Conservation (phyloP, 2,888 invertebrate genomes). For the Lissocephala sabroskyi region DNA sequence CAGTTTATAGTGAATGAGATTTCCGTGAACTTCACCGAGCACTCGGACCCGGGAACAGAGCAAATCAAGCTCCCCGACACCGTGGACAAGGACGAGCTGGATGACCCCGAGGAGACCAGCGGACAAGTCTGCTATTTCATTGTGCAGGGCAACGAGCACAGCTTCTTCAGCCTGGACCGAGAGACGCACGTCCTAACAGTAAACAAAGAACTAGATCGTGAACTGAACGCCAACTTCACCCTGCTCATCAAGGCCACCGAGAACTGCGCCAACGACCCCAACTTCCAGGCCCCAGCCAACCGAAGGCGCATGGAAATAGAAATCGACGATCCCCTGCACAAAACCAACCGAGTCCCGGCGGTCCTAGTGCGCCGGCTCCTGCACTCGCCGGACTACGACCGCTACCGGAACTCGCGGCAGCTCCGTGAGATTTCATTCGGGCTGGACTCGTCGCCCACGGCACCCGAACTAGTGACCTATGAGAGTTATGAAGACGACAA, state of each 20-base stretch:
- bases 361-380: conserved; percentile 16
- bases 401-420: conserved; percentile 58
- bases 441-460: conserved; percentile 9
- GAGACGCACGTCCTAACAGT: conserved; percentile 77
- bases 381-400: conserved; percentile 37
- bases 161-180: conserved; percentile 81
- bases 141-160: conserved; percentile 85
- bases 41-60: conserved; percentile 77
- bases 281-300: conserved; percentile 9
- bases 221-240: conserved; percentile 78
- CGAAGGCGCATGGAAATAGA: conserved; percentile 37
- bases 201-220: conserved; percentile 81
- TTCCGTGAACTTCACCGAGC: conserved; percentile 82
- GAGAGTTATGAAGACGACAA: conserved; percentile 25
- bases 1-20: conserved; percentile 84
- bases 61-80: conserved; percentile 83
- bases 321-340: conserved; percentile 23
- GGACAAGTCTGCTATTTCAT: conserved; percentile 94
- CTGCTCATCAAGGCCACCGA: conserved; percentile 87
- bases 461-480: conserved; percentile 21
- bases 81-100: conserved; percentile 88
- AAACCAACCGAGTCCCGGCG: conserved; percentile 21
- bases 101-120: conserved; percentile 85
- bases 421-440: conserved; percentile 24
- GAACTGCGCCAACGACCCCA: conserved; percentile 77